Evolutionary conservation across 2,797 vertebrate genomes (phyloP).

Genomic region (Coracias cyanogaster): DNA sequence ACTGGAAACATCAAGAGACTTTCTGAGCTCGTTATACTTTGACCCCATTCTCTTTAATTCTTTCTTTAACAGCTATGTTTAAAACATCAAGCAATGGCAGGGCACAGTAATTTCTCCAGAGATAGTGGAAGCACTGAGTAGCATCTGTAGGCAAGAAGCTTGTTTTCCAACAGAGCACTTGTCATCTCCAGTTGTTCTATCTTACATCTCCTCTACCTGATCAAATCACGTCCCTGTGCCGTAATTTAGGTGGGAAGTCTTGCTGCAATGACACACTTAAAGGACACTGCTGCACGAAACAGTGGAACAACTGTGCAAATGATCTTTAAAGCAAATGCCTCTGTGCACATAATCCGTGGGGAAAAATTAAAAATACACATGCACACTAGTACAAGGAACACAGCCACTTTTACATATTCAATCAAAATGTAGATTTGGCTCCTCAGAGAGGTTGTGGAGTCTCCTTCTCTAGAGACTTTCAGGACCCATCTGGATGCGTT

Average conservation of each 20-base stretch:
- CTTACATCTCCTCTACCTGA: neutral
- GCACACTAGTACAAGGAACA: neutral
- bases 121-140: neutral
- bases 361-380: rapidly evolving
- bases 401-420: neutral
- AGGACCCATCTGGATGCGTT: too few species aligned
- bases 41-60: neutral
- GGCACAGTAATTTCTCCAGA: neutral
- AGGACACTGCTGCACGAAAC: neutral
- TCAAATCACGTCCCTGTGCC: rapidly evolving
- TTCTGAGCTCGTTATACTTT: neutral
- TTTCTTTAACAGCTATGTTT: neutral
- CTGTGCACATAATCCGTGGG: neutral
- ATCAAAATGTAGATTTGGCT: neutral
- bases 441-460: too few species aligned
- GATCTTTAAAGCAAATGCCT: neutral
- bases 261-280: neutral
- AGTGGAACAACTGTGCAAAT: neutral
- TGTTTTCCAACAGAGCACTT: neutral
- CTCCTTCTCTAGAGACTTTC: too few species aligned
- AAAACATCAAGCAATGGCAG: neutral
- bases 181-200: neutral
- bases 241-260: neutral
- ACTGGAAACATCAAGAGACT: neutral
- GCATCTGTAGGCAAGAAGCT: neutral